Evolutionary conservation across 2,888 invertebrate genomes (phyloP), one percentile per base, ranked within the genome.

Genomic region (Cryptocephalus primarius): DNA sequence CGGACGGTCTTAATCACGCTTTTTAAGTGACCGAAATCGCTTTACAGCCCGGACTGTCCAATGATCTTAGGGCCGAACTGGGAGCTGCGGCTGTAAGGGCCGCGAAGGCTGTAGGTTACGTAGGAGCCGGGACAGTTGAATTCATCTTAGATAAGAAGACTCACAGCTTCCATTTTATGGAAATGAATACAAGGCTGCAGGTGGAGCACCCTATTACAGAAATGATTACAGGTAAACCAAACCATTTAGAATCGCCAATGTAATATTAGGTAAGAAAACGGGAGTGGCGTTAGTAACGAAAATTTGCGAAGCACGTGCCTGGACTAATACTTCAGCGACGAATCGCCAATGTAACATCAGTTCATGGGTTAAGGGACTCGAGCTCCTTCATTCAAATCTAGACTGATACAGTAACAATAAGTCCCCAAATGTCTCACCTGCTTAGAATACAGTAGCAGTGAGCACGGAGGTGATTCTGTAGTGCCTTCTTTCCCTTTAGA

Each of bases 91-190:
- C 95, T 1, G 93, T 96, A 0, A 77, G 83, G 45, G 97, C 96
- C 1, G 97, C 97, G 1, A 80, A 82, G 65, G 97, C 97, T 4
- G 97, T 97, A 0, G 85, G 88, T 39, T 99, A 99, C 68, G 91
- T 95, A 1, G 97, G 97, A 13, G 97, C 97, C 3, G 97, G 97
- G 31, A 99, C 99, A 0, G 96, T 99, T 0, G 97, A 97, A 70
- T 99, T 99, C 67, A 95, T 97, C 55, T 77, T 95, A 67, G 96
- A 99, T 66, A 78, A 85, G 45, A 73, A 77, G 45, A 82, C 85
- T 40, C 83, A 90, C 54, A 83, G 85, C 50, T 99, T 99, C 68
- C 93, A 91, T 72, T 99, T 99, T 67, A 99, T 99, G 99, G 99
- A 99, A 76, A 99, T 99, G 99, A 99, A 99, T 70, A 99, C 99